phyloP scores from a whole-genome alignment of 2,888 invertebrate genomes.

The Seladonia tumulorum region DNA sequence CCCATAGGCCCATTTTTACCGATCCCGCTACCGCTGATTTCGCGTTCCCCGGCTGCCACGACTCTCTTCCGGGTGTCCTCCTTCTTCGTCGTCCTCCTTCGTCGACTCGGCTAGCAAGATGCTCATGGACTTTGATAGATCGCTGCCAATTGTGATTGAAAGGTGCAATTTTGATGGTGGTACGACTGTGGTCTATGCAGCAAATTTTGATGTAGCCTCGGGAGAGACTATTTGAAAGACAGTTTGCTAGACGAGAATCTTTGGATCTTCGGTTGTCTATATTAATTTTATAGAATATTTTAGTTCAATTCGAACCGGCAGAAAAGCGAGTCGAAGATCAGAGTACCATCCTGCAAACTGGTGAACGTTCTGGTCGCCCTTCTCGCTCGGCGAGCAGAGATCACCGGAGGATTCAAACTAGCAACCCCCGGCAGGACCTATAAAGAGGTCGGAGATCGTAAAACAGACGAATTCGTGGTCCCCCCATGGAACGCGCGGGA shows the following conservation, averaged over 20 bases:
- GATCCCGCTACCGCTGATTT: conserved; percentile 23
- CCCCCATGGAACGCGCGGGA: conserved; percentile 48
- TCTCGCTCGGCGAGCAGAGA: not conserved
- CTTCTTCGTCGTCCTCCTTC: not conserved
- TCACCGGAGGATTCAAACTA: conserved; percentile 18
- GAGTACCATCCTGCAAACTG: not conserved
- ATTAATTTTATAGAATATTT: not conserved
- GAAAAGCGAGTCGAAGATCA: not conserved
- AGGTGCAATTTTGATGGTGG: not conserved
- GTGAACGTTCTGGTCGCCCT: not conserved
- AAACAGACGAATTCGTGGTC: conserved; percentile 25
- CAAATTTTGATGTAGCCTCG: not conserved
- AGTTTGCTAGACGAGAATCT: no score
- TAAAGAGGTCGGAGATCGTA: conserved; percentile 26
- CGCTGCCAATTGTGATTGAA: not conserved
- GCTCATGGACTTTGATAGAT: not conserved
- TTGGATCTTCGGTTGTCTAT: not conserved
- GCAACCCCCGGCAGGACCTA: conserved; percentile 27
- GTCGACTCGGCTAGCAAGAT: not conserved
- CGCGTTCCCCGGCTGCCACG: conserved; percentile 20
- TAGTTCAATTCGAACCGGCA: not conserved
- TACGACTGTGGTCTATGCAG: not conserved
- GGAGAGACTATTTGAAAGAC: not conserved
- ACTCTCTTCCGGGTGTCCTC: conserved; percentile 47
- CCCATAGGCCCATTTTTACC: conserved; percentile 61